A percentile compares a stretch with the other conserved stretches of the same genome.
phyloP scores from a whole-genome alignment of 2,888 invertebrate genomes.

The Eutolmus rufibarbis region DNA sequence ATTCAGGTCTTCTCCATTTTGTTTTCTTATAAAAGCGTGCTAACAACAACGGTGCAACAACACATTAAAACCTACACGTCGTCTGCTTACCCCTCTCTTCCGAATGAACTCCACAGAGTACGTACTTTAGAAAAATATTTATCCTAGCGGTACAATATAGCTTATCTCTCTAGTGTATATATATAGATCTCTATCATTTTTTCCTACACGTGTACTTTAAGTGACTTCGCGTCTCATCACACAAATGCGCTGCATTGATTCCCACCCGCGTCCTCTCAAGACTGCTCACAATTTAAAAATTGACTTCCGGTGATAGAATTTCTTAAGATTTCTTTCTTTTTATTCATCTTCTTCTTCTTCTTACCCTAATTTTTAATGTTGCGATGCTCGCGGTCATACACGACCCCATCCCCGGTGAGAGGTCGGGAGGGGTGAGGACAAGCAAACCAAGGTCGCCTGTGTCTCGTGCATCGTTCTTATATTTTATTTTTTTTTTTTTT shows the following conservation, averaged over 20 bases:
- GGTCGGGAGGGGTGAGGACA: background rate
- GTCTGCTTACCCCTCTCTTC: background rate
- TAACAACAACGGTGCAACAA: constrained; percentile 24
- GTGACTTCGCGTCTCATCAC: constrained; percentile 23
- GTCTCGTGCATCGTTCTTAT: background rate
- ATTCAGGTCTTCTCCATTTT: background rate
- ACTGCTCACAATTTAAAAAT: constrained; percentile 16
- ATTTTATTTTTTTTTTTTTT: too few species aligned
- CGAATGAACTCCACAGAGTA: background rate
- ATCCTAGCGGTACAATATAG: constrained; percentile 15
- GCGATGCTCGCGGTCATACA: background rate
- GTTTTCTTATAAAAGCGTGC: constrained; percentile 13
- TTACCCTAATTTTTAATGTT: background rate
- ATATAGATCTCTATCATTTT: background rate
- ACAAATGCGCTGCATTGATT: constrained; percentile 17
- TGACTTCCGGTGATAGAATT: constrained; percentile 10
- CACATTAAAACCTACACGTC: constrained; percentile 14
- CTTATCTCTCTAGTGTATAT: background rate
- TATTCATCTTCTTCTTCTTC: background rate
- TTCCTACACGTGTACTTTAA: constrained; percentile 28
- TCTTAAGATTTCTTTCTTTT: background rate
- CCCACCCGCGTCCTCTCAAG: background rate
- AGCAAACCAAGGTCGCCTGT: background rate
- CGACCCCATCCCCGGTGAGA: background rate
- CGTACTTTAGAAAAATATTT: constrained; percentile 8